Percentiles rank a stretch among this genome's conserved stretches.
Conservation (phyloP, 1,140 invertebrate species). For the Sweltsa coloradensis region DNA sequence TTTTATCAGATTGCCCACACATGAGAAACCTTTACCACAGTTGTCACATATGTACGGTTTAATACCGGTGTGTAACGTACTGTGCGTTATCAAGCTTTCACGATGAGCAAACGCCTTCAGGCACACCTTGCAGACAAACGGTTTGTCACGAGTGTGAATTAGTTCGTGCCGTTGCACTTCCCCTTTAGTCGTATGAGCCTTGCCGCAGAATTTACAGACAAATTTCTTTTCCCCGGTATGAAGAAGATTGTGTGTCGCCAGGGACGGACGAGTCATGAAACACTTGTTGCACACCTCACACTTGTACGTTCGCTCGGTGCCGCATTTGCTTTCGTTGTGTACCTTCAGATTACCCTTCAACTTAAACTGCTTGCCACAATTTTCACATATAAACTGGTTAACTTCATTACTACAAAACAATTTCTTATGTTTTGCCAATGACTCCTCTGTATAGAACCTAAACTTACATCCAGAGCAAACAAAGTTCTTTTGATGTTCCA, state of each 20-base stretch:
- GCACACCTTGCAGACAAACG: slow-evolving; percentile 39
- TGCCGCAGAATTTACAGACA: slow-evolving; percentile 34
- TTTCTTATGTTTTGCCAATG: too few relatives aligned
- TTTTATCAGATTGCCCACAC: slow-evolving; percentile 30
- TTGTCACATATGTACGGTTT: slow-evolving; percentile 30
- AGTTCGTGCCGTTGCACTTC: slow-evolving; percentile 23
- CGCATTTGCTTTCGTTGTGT: slow-evolving; percentile 5
- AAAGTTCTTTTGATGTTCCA: too few relatives aligned
- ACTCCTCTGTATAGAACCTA: too few relatives aligned
- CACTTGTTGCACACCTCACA: slow-evolving; percentile 27
- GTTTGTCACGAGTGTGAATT: slow-evolving; percentile 34
- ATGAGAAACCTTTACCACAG: slow-evolving; percentile 29
- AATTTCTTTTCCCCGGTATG: slow-evolving; percentile 33
- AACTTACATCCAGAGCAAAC: too few relatives aligned
- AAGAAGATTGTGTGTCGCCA: slow-evolving; percentile 29
- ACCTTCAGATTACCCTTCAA: slow-evolving; percentile 8
- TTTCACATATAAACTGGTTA: too few relatives aligned
- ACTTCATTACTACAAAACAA: too few relatives aligned
- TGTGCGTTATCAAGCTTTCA: slow-evolving; percentile 35
- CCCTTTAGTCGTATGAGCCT: slow-evolving; percentile 24
- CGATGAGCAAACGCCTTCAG: slow-evolving; percentile 37
- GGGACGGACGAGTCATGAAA: slow-evolving; percentile 27
- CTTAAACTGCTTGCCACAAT: slow-evolving; percentile 8
- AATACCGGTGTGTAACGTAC: slow-evolving; percentile 36
- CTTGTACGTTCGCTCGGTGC: slow-evolving; percentile 1